phyloP scores from a whole-genome alignment of 1,140 invertebrate species.

The Halesus radiatus region DNA sequence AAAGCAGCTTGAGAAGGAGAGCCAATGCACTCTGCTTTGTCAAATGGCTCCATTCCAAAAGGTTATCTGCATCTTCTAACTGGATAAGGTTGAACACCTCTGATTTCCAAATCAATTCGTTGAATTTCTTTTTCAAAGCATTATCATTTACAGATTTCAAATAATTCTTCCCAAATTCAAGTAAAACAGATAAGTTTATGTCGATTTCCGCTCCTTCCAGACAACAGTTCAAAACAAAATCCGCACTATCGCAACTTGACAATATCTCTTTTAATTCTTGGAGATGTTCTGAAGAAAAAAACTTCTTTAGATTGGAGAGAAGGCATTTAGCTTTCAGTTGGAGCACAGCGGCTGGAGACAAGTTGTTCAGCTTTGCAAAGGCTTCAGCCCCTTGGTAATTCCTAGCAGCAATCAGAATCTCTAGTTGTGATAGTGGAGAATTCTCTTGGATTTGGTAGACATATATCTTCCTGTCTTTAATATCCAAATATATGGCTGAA shows the following conservation, averaged over 20 bases:
- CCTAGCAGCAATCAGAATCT: slow-evolving; percentile 48
- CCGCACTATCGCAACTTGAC: slow-evolving; percentile 40
- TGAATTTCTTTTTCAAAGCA: slow-evolving; percentile 38
- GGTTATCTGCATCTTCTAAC: slow-evolving; percentile 29
- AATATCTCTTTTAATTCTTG: slow-evolving; percentile 51
- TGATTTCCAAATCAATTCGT: slow-evolving; percentile 50
- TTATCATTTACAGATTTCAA: slow-evolving; percentile 29
- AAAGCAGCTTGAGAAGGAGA: slow-evolving; percentile 49
- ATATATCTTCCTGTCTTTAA: slow-evolving; percentile 46
- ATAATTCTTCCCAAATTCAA: slow-evolving; percentile 49
- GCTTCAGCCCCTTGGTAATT: slow-evolving; percentile 55
- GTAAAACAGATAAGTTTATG: slow-evolving; percentile 40
- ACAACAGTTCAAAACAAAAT: slow-evolving; percentile 51
- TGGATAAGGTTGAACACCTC: slow-evolving; percentile 47
- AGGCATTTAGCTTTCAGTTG: slow-evolving; percentile 55
- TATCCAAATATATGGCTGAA: slow-evolving; percentile 48
- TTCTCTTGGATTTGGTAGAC: slow-evolving; percentile 53
- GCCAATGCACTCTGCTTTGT: slow-evolving; percentile 36
- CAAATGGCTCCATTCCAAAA: slow-evolving; percentile 45
- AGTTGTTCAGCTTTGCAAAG: slow-evolving; percentile 49
- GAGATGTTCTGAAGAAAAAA: slow-evolving; percentile 35
- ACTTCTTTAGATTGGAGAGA: slow-evolving; percentile 46
- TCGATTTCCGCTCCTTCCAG: slow-evolving; percentile 48
- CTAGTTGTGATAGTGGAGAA: slow-evolving; percentile 51
- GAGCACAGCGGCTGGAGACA: slow-evolving; percentile 50